A percentile compares a stretch with the other conserved stretches of the same genome.
These are phyloP conservation scores for Pampusana beccarii DNA, from an alignment of 2,113 vertebrate genomes.

Conservation along the genomic window DNA sequence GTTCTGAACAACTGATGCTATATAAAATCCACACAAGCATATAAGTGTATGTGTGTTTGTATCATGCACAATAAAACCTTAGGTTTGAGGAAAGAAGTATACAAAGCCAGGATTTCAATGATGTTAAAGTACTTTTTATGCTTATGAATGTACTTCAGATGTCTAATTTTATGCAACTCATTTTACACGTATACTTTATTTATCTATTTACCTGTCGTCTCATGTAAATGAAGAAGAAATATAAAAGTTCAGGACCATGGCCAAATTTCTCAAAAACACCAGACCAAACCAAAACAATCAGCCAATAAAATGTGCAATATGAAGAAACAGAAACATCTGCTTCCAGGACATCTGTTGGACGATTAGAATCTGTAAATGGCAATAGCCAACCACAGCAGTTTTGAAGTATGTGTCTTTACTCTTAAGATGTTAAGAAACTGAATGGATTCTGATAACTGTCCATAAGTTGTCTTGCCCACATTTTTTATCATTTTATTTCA, in stretches of 20 bases:
- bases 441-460: not conserved
- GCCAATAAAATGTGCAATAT: accelerated
- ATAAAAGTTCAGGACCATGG: not conserved
- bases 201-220: not conserved
- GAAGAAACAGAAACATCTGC: not conserved
- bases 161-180: not conserved
- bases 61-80: not conserved
- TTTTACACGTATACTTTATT: not conserved
- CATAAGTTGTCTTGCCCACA: not conserved
- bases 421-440: not conserved
- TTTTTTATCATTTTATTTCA: not conserved
- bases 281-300: not conserved
- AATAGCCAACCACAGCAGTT: not conserved
- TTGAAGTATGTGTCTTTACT: not conserved
- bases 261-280: not conserved
- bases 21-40: not conserved
- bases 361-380: not conserved
- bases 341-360: not conserved
- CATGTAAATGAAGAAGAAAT: not conserved
- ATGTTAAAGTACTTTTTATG: not conserved
- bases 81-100: not conserved
- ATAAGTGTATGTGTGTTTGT: accelerated
- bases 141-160: not conserved
- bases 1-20: not conserved
- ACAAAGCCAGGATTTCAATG: not conserved